Base-by-base conservation (phyloP, 2,113 vertebrate species). In the Notiomystis cincta region DNA sequence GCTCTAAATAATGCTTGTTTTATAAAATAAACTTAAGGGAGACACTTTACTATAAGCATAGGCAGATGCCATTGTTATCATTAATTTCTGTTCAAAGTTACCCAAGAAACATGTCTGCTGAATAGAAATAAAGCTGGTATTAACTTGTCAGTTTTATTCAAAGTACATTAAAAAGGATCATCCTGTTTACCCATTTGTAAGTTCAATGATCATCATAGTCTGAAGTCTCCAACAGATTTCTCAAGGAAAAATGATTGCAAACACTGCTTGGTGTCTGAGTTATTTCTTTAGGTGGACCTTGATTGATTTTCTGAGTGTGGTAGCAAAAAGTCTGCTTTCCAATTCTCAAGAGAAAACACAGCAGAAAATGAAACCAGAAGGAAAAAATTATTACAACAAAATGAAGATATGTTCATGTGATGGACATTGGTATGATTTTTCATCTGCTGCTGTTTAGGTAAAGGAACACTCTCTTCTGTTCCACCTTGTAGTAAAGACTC, bases 101-200 rank as follows among this genome's bases (percentile, higher is more conserved):
- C 15, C n/a, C 47, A 51, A 81, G 23, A 66, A 40, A n/a, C 42
- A 70, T 21, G 19, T 28, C 18, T 40, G n/a, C 19, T 73, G 57
- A 72, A 87, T 0, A 65, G 48, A 69, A 60, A 48, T 3, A 60
- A 85, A 75, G 28, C 12, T 76, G 18, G 3, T 37, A 27, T 72
- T 79, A 76, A 62, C 30, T 27, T 64, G 28, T 13, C 76, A 18
- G 7, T 53, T 70, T 48, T 50, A 53, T 62, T 71, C 25, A 35
- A 67, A 7, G 8, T 15, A n/a, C 0, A 0, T 56, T 50, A n/a
- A 56, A 65, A 37, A 27, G 13, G 51, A 37, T 13, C 3, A 48
- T 30, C 42, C 21, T 11, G 53, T 88, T 78, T 79, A 71, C 9
- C 2, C 20, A 71, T 76, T 67, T 71, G 4, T 53, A 75, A 70